Evolutionary conservation across 2,888 invertebrate species (phyloP).

Genomic region (Pardosa pseudoannulata): DNA sequence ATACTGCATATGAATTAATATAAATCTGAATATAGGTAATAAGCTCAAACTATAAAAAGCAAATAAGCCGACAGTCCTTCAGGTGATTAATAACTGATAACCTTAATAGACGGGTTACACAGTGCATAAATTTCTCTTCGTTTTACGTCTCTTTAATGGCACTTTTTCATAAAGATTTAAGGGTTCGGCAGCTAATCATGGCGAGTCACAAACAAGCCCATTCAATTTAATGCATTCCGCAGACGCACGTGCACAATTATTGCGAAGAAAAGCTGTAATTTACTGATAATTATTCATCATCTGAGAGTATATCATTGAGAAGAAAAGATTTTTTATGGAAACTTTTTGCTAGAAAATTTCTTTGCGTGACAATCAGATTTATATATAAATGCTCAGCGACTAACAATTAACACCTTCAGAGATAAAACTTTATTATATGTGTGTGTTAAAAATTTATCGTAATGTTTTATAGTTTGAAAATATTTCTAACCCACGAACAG

Average conservation of each 20-base stretch:
- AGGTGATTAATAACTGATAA: not conserved
- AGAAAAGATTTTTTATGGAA: not conserved
- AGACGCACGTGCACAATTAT: slow-evolving; percentile 35
- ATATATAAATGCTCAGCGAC: too few relatives aligned
- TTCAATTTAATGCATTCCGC: slow-evolving; percentile 42
- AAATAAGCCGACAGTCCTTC: not conserved
- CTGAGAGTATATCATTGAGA: not conserved
- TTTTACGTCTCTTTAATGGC: not conserved
- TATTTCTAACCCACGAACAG: too few relatives aligned
- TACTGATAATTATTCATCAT: slow-evolving; percentile 27
- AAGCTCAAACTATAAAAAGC: not conserved
- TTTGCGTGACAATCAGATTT: not conserved
- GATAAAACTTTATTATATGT: too few relatives aligned
- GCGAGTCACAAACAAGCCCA: not conserved
- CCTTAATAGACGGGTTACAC: not conserved
- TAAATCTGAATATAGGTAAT: too few relatives aligned
- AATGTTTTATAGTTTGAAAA: too few relatives aligned
- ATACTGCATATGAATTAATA: too few relatives aligned
- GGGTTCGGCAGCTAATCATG: not conserved
- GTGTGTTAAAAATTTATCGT: too few relatives aligned
- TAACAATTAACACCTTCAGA: too few relatives aligned
- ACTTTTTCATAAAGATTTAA: not conserved
- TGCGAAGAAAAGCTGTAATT: slow-evolving; percentile 32
- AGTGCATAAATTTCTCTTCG: not conserved
- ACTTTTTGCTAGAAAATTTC: not conserved